A percentile compares a stretch with the other conserved stretches of the same genome.
Evolutionary conservation across 2,888 invertebrate genomes (phyloP).

Genomic region (Gortyna flavago): DNA sequence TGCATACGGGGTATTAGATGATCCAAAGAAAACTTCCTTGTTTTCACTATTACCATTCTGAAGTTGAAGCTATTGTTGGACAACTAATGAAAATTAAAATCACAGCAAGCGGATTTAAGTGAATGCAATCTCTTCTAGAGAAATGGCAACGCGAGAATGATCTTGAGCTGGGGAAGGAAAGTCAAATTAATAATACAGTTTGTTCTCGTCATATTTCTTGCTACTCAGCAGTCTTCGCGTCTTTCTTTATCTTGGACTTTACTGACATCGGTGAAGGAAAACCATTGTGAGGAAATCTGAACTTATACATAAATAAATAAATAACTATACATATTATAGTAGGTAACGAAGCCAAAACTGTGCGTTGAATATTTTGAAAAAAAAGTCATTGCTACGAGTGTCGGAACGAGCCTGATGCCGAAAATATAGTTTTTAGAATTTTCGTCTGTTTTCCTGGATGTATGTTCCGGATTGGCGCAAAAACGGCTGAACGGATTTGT

Average conservation of each 20-base stretch:
- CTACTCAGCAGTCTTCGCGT: neutral
- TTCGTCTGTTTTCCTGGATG: neutral
- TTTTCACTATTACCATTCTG: neutral
- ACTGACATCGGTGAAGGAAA: neutral
- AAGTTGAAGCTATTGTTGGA: slow-evolving; percentile 1
- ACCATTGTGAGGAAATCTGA: neutral
- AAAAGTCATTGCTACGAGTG: neutral
- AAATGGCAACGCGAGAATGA: neutral
- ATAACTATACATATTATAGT: no score
- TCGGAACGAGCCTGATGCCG: neutral
- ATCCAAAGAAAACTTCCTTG: neutral
- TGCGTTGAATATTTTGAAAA: no score
- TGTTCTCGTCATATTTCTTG: neutral
- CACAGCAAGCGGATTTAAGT: neutral
- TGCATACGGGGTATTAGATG: neutral
- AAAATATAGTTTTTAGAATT: neutral
- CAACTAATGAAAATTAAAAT: slow-evolving; percentile 30
- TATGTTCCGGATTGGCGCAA: neutral
- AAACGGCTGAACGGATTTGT: no score
- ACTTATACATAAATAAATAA: no score
- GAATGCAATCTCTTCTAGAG: neutral
- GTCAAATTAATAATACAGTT: neutral
- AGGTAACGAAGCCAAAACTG: neutral
- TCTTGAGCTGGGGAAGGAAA: neutral
- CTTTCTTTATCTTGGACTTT: neutral